A percentile compares a stretch with the other conserved stretches of the same genome.
These are phyloP conservation scores for Jacana jacana DNA, from an alignment of 2,113 vertebrate species.

Conservation along the genomic window DNA sequence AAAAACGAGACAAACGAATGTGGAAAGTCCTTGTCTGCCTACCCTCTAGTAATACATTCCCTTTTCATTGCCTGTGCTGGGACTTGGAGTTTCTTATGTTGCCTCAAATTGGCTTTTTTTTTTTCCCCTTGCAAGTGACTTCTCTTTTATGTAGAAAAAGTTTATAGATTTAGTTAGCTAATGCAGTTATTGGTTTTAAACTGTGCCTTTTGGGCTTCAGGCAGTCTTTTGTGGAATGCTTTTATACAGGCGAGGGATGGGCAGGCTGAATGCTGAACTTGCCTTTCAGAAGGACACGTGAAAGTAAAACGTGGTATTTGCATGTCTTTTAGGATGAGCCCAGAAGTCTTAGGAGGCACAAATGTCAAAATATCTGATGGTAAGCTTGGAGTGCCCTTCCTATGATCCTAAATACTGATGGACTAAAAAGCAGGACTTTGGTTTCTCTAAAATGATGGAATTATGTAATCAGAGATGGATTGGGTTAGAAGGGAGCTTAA, in stretches of 20 bases:
- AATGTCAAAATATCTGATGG: neutral
- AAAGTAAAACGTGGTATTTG: neutral
- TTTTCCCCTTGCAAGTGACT: neutral
- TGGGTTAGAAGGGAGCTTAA: too few species aligned
- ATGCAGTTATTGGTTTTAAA: neutral
- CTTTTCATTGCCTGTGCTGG: neutral
- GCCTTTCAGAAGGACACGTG: neutral
- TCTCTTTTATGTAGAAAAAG: neutral
- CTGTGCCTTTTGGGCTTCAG: neutral
- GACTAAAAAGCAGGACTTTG: neutral
- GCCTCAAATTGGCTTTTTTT: neutral
- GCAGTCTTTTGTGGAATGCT: neutral
- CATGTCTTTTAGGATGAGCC: neutral
- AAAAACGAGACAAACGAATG: neutral
- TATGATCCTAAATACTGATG: neutral
- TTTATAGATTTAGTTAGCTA: neutral
- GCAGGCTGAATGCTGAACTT: neutral
- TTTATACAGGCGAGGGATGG: neutral
- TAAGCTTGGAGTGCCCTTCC: neutral
- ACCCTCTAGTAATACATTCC: neutral
- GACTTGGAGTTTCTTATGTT: neutral
- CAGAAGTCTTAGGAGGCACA: neutral
- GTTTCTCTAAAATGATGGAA: neutral
- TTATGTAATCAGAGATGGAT: too few species aligned
- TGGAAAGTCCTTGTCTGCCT: neutral